Evolutionary conservation across 2,797 vertebrate species (phyloP), one percentile per base, ranked within the genome.

Genomic region (Clarias pachynema): DNA sequence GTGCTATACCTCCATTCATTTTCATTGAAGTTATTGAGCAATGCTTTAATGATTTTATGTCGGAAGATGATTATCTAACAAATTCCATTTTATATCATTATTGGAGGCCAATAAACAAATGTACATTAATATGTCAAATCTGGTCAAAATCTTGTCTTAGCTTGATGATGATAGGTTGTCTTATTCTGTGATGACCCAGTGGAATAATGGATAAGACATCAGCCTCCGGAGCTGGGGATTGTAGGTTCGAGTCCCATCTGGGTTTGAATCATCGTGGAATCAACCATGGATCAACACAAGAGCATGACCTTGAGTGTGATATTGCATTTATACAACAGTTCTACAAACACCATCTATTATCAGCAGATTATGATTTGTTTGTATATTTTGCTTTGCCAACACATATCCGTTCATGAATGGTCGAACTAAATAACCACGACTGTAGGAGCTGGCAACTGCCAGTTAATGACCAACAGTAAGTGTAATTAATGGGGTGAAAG

Each of bases 181-280:
- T 2, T 49, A 49, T 12, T 12, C 10, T 49, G 85, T 83, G 85
- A 79, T 83, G 86, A 87, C 87, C 87, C 95, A 95, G 95, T 96
- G 95, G 95, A 94, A 95, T 96, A 96, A 96, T 96, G 95, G 95
- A 96, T 95, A 96, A 96, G 95, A 95, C 95, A 96, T 95, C 95
- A 96, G 94, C 95, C 95, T 96, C 95, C 93, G 95, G 95, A 95
- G 95, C 95, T 95, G 95, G 89, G 88, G 89, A 90, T 90, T 91
- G 89, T 90, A 89, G 89, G 89, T 91, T 91, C 86, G 86, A 88
- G 86, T 89, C 88, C 86, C 84, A 88, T 86, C 86, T 89, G 86
- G 87, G 87, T 80, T 44, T 9, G 44, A 1, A 10, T 44, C 1
- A 9, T 44, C 9, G 9, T 44, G 40, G n/a, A n/a, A n/a, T 31